Evolutionary conservation across 2,797 vertebrate species (phyloP).

Genomic region (Megaceryle alcyon): DNA sequence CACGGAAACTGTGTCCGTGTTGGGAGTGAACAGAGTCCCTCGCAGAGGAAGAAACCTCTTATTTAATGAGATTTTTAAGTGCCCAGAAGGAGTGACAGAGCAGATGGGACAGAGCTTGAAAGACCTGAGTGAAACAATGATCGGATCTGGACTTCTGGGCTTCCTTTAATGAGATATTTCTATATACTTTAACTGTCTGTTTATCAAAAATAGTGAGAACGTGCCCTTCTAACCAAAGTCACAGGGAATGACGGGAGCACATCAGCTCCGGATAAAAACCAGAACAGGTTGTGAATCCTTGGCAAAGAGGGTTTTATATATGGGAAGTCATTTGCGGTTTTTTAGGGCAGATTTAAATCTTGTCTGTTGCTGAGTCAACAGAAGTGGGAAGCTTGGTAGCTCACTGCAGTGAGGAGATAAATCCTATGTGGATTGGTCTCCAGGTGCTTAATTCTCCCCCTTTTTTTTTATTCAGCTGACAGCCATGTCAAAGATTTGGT

Average conservation of each 20-base stretch:
- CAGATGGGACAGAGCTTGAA: neutral
- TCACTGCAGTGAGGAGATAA: neutral
- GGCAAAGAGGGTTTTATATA: neutral
- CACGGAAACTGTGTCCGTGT: rapidly evolving
- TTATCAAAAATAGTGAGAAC: neutral
- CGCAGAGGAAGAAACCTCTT: neutral
- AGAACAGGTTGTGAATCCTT: neutral
- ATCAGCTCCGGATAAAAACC: neutral
- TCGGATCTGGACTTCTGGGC: neutral
- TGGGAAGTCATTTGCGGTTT: neutral
- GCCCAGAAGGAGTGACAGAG: neutral
- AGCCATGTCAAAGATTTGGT: neutral
- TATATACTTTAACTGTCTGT: neutral
- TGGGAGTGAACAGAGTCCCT: neutral
- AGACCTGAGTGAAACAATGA: rapidly evolving
- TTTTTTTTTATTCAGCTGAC: neutral
- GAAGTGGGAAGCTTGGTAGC: slow-evolving; percentile 18
- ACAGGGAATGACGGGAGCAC: neutral
- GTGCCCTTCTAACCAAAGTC: neutral
- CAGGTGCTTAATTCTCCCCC: neutral
- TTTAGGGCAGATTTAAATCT: slow-evolving; percentile 1
- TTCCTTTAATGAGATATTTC: neutral
- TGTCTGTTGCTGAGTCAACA: slow-evolving; percentile 33
- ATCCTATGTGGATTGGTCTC: neutral
- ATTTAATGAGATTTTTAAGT: neutral